Evolutionary conservation across 53 echinoderm and acorn worm genomes (phyloP).

Genomic region (Henricia sp.): DNA sequence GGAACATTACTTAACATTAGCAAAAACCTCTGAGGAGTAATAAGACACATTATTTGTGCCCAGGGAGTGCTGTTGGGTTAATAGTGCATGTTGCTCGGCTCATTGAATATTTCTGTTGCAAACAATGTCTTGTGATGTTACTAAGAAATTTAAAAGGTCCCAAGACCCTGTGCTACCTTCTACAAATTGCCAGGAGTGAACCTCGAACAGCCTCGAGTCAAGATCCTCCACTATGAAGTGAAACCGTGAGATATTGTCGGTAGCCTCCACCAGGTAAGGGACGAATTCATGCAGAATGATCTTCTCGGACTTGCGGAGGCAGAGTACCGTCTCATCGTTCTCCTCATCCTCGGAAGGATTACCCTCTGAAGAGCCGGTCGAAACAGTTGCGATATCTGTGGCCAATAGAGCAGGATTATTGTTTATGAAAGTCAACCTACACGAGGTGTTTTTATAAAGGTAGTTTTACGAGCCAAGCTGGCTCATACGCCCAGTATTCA

Average conservation of each 20-base stretch:
- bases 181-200: slow-evolving; percentile 73
- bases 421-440: not conserved
- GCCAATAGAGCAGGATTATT: too few species aligned
- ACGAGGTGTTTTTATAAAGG: too few species aligned
- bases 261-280: slow-evolving; percentile 52
- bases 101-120: too few species aligned
- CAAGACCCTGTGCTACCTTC: slow-evolving; percentile 73
- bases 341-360: slow-evolving; percentile 45
- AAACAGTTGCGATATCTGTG: slow-evolving; percentile 13
- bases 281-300: slow-evolving; percentile 74
- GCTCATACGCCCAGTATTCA: too few species aligned
- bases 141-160: too few species aligned
- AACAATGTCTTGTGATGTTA: too few species aligned
- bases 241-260: slow-evolving; percentile 38
- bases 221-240: slow-evolving; percentile 76
- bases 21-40: too few species aligned
- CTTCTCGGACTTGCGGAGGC: slow-evolving; percentile 70
- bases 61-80: too few species aligned
- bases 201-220: slow-evolving; percentile 40
- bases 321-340: slow-evolving; percentile 47
- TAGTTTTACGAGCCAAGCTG: too few species aligned
- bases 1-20: too few species aligned
- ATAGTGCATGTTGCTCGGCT: too few species aligned
- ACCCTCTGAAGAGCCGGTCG: slow-evolving; percentile 34
- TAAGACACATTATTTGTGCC: too few species aligned